phyloP scores from a whole-genome alignment of 2,797 vertebrate species.

The Caiman crocodilus region DNA sequence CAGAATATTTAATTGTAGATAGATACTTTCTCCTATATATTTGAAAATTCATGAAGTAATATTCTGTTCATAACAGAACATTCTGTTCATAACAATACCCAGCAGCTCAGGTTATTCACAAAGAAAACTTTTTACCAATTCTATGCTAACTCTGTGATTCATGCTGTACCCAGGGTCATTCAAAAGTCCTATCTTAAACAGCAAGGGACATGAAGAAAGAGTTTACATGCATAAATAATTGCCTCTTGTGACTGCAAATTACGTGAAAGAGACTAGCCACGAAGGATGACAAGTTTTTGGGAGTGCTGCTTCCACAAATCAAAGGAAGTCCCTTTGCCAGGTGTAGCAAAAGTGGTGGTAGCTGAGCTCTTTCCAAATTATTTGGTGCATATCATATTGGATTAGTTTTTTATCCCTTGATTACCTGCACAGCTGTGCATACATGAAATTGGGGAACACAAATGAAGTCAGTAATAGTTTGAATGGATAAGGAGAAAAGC shows the following conservation, averaged over 20 bases:
- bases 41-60: neutral
- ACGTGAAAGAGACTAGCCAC: neutral
- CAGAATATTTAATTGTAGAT: neutral
- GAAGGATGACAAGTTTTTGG: neutral
- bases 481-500: neutral
- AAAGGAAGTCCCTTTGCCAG: neutral
- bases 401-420: neutral
- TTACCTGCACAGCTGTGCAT: neutral
- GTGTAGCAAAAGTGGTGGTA: neutral
- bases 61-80: neutral
- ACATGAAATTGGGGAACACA: neutral
- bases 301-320: neutral
- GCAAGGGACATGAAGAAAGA: neutral
- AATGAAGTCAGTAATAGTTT: accelerated
- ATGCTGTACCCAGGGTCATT: neutral
- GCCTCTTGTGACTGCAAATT: neutral
- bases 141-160: neutral
- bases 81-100: neutral
- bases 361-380: neutral
- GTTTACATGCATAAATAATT: neutral
- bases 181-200: neutral
- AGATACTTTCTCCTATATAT: neutral
- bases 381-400: neutral
- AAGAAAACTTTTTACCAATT: neutral
- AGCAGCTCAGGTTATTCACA: neutral